Base-by-base conservation (phyloP, 2,797 vertebrate species). In the Rachycentron canadum region DNA sequence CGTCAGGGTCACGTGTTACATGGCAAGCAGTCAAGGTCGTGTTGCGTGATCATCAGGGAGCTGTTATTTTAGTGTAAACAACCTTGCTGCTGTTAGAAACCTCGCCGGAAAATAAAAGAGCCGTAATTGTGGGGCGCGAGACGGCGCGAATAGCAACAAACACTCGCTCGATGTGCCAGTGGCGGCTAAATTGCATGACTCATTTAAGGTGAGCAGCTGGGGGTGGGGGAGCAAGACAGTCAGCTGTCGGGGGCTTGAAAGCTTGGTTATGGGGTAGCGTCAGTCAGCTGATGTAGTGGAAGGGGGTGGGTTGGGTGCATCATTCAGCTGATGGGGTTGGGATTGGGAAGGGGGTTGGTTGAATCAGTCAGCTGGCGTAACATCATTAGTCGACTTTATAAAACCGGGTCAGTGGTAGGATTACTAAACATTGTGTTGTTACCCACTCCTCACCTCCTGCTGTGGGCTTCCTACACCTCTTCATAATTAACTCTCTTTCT, bases 331-430 rank as follows among this genome's bases (percentile, higher is more conserved):
- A 89, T 68, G 50, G 76, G 58, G 77, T 82, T 73, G 70, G 55
- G 69, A 79, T 43, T 72, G 74, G 76, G 64, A 26, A 7, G 57
- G 43, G 71, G 66, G 72, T 70, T 73, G 52, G 69, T 61, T 69
- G 60, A 82, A 85, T 85, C 84, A 87, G 78, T 83, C 74, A 86
- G 77, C 76, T 78, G 78, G 77, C 45, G 84, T 81, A 82, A 79
- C 79, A 70, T 90, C 82, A 89, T 94, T 95, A 93, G 82, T 76
- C 28, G 76, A 92, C 86, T 75, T 76, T 84, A 82, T 89, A 89
- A 95, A 94, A 91, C 84, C 88, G 94, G 95, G 91, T 88, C 76
- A 67, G 68, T 78, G 62, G 83, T 73, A 62, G 93, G 85, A 88
- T 91, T 91, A 89, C 77, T 61, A 64, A 82, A 83, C 52, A 73